Evolutionary conservation across 2,888 invertebrate species (phyloP).

Genomic region (Empis livida): DNA sequence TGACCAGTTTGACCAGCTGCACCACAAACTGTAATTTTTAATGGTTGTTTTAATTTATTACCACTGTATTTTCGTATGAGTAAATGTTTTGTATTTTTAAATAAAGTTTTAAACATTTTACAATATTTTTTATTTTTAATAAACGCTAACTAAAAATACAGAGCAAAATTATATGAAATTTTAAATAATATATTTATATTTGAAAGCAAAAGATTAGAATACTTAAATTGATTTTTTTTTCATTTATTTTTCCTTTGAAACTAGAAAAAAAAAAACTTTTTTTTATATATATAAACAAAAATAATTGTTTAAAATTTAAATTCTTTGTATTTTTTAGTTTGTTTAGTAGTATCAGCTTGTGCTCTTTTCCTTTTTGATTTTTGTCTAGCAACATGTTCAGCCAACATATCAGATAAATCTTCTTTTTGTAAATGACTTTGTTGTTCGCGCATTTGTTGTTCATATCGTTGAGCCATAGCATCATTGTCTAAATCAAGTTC

Average conservation of each 20-base stretch:
- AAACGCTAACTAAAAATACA: no score
- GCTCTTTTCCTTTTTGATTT: conserved; percentile 91
- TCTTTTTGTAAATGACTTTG: conserved; percentile 80
- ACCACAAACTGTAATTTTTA: conserved; percentile 5
- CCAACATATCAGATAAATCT: conserved; percentile 96
- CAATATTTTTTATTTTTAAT: no score
- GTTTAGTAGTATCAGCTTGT: conserved; percentile 72
- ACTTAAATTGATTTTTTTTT: no score
- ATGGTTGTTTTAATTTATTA: not conserved
- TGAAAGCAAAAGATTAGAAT: no score
- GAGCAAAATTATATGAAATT: no score
- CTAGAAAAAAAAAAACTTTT: no score
- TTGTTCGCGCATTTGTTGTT: conserved; percentile 89
- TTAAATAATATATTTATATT: no score
- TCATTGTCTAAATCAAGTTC: conserved; percentile 93
- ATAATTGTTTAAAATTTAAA: conserved; percentile 70
- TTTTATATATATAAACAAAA: no score
- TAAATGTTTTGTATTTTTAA: no score
- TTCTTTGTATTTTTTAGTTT: conserved; percentile 94
- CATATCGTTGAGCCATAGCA: conserved; percentile 91
- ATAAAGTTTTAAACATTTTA: no score
- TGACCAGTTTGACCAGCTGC: conserved; percentile 4
- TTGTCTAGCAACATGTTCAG: conserved; percentile 93
- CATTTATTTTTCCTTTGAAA: no score
- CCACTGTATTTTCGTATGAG: no score